phyloP scores from a whole-genome alignment of 2,797 vertebrate genomes.

The Buphagus erythrorhynchus region DNA sequence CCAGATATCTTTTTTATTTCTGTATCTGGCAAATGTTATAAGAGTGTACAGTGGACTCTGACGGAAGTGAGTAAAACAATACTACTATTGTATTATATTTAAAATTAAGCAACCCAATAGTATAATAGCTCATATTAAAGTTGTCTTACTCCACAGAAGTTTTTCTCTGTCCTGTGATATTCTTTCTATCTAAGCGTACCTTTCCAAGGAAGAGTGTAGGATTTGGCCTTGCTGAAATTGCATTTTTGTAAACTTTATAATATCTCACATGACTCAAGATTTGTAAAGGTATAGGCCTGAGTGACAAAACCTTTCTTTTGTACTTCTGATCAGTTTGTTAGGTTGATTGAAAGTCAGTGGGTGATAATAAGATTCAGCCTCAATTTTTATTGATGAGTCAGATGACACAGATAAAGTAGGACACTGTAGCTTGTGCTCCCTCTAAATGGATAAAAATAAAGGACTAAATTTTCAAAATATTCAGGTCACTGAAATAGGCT shows the following conservation, averaged over 20 bases:
- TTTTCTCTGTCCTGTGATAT: background rate
- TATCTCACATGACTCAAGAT: background rate
- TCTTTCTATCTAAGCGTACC: background rate
- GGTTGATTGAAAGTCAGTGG: slow-evolving; percentile 43
- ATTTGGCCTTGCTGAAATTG: background rate
- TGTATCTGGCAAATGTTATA: background rate
- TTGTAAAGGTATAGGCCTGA: background rate
- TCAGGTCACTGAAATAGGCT: slow-evolving; percentile 55
- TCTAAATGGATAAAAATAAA: slow-evolving; percentile 64
- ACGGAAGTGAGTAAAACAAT: background rate
- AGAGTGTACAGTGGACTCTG: background rate
- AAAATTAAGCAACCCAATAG: background rate
- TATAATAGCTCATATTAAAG: background rate
- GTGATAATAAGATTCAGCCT: slow-evolving; percentile 41
- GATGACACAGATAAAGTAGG: slow-evolving; percentile 64
- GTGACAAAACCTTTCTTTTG: background rate
- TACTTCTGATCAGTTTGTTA: slow-evolving; percentile 16
- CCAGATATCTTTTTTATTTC: background rate
- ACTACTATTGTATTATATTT: background rate
- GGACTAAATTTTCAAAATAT: slow-evolving; percentile 59
- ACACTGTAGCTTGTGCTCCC: slow-evolving; percentile 16
- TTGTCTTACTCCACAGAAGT: background rate
- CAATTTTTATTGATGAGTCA: slow-evolving; percentile 61
- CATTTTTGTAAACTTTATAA: background rate
- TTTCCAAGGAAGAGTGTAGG: background rate